A percentile compares a stretch with the other conserved stretches of the same genome.
Conservation (phyloP, 2,888 invertebrate genomes). For the Caenorhabditis doughertyi region DNA sequence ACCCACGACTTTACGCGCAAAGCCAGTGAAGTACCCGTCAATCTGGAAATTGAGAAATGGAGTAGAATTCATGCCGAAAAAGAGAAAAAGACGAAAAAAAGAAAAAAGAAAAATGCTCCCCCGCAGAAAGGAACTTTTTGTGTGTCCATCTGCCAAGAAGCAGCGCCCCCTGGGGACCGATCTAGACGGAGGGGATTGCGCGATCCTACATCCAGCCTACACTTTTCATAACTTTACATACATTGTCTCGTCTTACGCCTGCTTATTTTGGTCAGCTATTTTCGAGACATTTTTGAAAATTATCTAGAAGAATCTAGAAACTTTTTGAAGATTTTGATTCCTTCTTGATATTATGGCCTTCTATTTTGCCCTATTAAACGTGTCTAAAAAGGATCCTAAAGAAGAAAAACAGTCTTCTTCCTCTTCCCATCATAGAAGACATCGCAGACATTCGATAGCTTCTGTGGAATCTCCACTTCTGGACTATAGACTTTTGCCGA, state of each 20-base stretch:
- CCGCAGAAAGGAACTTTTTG: constrained; percentile 17
- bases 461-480: constrained; percentile 68
- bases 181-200: constrained; percentile 10
- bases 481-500: constrained; percentile 69
- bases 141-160: constrained; percentile 44
- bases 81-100: background rate
- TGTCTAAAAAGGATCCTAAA: constrained; percentile 65
- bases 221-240: constrained; percentile 66
- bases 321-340: background rate
- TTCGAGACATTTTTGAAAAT: too few species aligned
- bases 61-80: background rate
- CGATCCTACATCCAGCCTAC: background rate
- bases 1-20: constrained; percentile 15
- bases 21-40: background rate
- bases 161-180: constrained; percentile 29
- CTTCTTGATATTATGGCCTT: constrained; percentile 60
- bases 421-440: constrained; percentile 39
- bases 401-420: constrained; percentile 7
- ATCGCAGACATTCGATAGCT: constrained; percentile 69
- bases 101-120: background rate
- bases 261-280: too few species aligned
- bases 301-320: too few species aligned
- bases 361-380: constrained; percentile 72
- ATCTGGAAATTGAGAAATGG: background rate
- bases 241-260: background rate